Conservation (phyloP, 1,140 invertebrate species). For the Delia radicum region DNA sequence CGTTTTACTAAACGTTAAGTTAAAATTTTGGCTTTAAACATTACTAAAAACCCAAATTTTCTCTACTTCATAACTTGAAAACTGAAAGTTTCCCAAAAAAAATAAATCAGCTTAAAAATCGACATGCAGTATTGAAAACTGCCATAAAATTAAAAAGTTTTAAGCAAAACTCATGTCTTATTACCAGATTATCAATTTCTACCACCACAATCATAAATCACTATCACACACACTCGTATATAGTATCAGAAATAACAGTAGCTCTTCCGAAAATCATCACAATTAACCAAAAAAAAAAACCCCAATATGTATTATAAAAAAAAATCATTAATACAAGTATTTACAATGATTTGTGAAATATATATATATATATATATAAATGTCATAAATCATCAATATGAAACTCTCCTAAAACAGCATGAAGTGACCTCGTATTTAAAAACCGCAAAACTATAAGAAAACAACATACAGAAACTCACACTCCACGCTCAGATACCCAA, state of each 20-base stretch:
- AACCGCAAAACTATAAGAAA: slow-evolving; percentile 34
- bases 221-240: too few species aligned
- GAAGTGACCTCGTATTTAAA: slow-evolving; percentile 10
- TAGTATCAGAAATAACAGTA: neutral
- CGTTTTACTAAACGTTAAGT: too few species aligned
- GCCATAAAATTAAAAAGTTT: too few species aligned
- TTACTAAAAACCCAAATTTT: too few species aligned
- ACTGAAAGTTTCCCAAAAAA: too few species aligned
- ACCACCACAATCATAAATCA: too few species aligned
- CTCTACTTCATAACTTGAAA: too few species aligned
- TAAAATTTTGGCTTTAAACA: too few species aligned
- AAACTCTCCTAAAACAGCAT: slow-evolving; percentile 7
- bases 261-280: neutral
- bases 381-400: slow-evolving; percentile 21
- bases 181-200: too few species aligned
- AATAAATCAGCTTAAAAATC: too few species aligned
- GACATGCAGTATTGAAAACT: too few species aligned
- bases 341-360: neutral
- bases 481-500: slow-evolving; percentile 8
- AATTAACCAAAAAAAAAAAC: neutral
- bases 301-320: neutral
- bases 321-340: neutral
- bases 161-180: too few species aligned
- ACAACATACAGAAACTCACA: slow-evolving; percentile 32
- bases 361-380: neutral